A percentile compares a stretch with the other conserved stretches of the same genome.
Evolutionary conservation across 2,797 vertebrate genomes (phyloP).

Genomic region (Emydoidea blandingii): DNA sequence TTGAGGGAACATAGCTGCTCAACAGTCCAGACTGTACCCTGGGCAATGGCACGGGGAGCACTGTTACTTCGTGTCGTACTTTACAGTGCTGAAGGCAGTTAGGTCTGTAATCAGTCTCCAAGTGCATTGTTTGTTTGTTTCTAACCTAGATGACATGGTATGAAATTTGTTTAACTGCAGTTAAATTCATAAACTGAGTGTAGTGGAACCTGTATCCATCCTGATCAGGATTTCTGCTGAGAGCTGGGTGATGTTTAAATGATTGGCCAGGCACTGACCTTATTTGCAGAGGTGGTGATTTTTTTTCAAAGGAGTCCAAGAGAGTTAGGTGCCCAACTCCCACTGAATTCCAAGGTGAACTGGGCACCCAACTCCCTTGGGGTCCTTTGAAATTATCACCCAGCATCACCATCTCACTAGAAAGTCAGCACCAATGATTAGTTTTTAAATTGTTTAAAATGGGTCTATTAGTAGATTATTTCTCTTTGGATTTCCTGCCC

Average conservation of each 20-base stretch:
- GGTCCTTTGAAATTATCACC: not conserved
- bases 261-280: not conserved
- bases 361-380: not conserved
- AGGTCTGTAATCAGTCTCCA: not conserved
- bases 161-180: not conserved
- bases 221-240: not conserved
- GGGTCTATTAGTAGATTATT: not conserved
- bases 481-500: not conserved
- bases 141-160: not conserved
- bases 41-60: too few species aligned
- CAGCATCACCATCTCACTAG: not conserved
- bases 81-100: not conserved
- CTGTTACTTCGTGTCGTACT: not conserved
- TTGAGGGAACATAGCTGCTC: too few species aligned
- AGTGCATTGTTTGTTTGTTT: not conserved
- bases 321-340: not conserved
- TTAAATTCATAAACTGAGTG: not conserved
- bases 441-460: not conserved
- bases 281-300: not conserved
- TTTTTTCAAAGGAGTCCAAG: not conserved
- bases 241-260: not conserved
- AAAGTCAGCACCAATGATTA: not conserved
- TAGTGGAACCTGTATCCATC: not conserved
- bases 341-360: not conserved
- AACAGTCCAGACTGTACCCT: too few species aligned